A percentile compares a stretch with the other conserved stretches of the same genome.
phyloP scores from a whole-genome alignment of 2,888 invertebrate genomes.

The Timandra comae region DNA sequence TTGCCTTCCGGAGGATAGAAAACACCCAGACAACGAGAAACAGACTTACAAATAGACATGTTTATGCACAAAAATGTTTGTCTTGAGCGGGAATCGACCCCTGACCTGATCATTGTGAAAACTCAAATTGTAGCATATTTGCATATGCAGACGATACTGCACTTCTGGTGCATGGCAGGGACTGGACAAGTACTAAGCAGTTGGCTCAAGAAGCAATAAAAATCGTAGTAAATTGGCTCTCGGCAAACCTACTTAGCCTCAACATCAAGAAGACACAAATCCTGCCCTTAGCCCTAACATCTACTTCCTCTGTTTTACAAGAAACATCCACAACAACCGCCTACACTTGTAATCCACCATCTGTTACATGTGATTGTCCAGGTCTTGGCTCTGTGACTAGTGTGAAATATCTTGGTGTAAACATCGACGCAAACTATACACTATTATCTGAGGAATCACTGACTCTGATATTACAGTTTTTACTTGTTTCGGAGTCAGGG shows the following conservation, averaged over 20 bases:
- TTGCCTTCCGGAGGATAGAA: too few relatives aligned
- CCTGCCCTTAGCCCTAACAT: background rate
- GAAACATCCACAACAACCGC: background rate
- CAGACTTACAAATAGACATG: too few relatives aligned
- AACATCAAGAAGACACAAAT: background rate
- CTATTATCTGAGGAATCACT: too few relatives aligned
- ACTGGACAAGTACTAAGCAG: background rate
- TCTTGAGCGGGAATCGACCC: too few relatives aligned
- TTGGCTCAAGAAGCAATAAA: background rate
- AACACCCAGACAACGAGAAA: too few relatives aligned
- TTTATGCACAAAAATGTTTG: too few relatives aligned
- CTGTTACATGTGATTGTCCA: background rate
- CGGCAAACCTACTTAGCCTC: background rate
- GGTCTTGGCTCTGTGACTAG: background rate
- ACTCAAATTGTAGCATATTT: background rate
- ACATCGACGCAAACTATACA: background rate
- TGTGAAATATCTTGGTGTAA: background rate
- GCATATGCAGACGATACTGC: conserved; percentile 3
- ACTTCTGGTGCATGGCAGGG: background rate
- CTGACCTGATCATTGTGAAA: too few relatives aligned
- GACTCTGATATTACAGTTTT: too few relatives aligned
- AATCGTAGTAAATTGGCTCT: background rate
- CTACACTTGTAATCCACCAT: background rate
- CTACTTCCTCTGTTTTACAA: background rate
- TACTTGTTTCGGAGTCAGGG: too few relatives aligned